Conservation (phyloP, 2,797 vertebrate species). For the Glossophaga mutica region DNA sequence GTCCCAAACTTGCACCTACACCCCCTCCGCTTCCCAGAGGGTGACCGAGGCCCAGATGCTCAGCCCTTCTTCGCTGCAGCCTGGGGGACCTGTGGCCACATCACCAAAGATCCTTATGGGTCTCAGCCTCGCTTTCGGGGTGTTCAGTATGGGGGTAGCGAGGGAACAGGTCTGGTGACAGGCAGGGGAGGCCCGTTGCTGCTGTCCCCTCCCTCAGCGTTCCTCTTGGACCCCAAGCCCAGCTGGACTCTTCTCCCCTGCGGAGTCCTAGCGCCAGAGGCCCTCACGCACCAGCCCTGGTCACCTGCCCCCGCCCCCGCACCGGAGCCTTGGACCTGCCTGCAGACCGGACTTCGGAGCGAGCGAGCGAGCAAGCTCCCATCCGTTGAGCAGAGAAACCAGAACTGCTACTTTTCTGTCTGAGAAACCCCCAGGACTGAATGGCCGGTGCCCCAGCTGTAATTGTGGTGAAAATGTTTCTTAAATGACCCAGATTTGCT, state of each 20-base stretch:
- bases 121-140: rapidly evolving
- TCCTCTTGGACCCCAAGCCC: not conserved
- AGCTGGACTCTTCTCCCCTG: not conserved
- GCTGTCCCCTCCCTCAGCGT: not conserved
- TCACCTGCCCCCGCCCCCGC: not conserved
- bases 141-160: not conserved
- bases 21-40: not conserved
- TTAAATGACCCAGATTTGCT: not conserved
- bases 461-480: not conserved
- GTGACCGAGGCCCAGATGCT: not conserved
- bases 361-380: not conserved
- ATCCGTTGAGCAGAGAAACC: not conserved
- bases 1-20: not conserved
- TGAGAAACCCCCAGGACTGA: not conserved
- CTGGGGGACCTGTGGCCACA: not conserved
- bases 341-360: not conserved
- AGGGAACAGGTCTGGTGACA: not conserved
- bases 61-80: not conserved
- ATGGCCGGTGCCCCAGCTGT: rapidly evolving
- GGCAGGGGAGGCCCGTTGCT: not conserved
- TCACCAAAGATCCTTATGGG: not conserved
- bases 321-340: rapidly evolving
- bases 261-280: not conserved
- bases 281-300: rapidly evolving
- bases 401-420: not conserved